Evolutionary conservation across 2,888 invertebrate genomes (phyloP), one percentile per base, ranked within the genome.

Genomic region (Acanthosoma haemorrhoidale): DNA sequence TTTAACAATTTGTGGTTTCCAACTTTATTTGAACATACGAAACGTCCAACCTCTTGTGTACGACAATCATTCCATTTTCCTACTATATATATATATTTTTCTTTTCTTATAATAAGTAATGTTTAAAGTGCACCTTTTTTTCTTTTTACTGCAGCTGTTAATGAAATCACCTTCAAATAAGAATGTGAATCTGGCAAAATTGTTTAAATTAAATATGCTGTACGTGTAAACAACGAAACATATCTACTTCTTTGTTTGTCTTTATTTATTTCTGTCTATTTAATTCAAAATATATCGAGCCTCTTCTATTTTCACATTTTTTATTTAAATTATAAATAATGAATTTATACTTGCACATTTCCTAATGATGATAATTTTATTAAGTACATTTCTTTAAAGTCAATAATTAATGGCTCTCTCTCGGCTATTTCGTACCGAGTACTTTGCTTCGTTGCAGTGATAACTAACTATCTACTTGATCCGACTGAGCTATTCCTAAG

Each of bases 61-160:
- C 29, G 67, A 67, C 67, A 67, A 67, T 67, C 67, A 67, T 67
- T 67, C 67, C 67, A 67, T 57, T 67, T 60, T 32, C n/a, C 29
- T 51, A 25, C 29, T 25, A 51, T n/a, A n/a, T n/a, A n/a, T n/a
- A 57, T 25, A 8, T 36, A 9, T 36, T 36, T 36, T 36, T 36
- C 13, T 59, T 59, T 34, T 58, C 9, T 59, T 32, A 59, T 11
- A 8, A 34, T 31, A 31, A 41, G 39, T 39, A 64, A 5, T 38
- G 25, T 64, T 29, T 29, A 11, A 38, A 41, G 64, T 41, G 41
- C 64, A 41, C 64, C 64, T 64, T 9, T 36, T 64, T 64, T 64
- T 64, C 64, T 64, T 29, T n/a, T 51, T n/a, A 21, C 18, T 61
- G 34, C 25, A 32, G 61, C 21, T 15, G 38, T 15, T 39, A 9